Percentiles rank a stretch among this genome's conserved stretches.
These are phyloP conservation scores for Neoitamus cyanurus DNA, from an alignment of 2,888 invertebrate species.

Conservation along the genomic window DNA sequence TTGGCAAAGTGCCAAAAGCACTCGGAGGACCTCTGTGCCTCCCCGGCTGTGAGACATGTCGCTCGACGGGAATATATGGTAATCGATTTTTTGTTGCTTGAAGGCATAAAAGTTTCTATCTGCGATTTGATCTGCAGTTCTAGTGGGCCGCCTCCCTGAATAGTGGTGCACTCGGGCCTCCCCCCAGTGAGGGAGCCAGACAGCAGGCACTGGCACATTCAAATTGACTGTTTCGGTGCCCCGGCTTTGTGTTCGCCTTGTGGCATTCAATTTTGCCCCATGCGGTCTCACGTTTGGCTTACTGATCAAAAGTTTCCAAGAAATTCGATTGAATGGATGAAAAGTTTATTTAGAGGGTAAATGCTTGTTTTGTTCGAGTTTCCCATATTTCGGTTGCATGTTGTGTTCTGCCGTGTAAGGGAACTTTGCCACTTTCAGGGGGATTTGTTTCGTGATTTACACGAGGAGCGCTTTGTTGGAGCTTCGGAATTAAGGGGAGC, in stretches of 20 bases:
- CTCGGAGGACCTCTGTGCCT: background rate
- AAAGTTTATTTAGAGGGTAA: background rate
- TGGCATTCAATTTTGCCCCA: background rate
- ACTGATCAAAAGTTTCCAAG: conserved; percentile 3
- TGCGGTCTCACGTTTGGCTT: background rate
- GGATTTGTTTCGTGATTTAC: background rate
- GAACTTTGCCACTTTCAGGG: background rate
- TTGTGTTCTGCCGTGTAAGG: background rate
- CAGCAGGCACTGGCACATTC: background rate
- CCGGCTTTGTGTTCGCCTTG: background rate
- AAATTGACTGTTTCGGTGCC: conserved; percentile 2
- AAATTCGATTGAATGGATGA: background rate
- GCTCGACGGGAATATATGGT: background rate
- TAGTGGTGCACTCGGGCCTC: background rate
- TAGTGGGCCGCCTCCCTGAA: background rate
- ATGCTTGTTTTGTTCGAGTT: background rate
- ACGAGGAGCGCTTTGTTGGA: background rate
- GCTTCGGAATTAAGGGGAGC: background rate
- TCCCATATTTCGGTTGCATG: background rate
- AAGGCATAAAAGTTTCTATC: background rate
- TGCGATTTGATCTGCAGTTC: background rate
- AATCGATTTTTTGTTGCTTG: conserved; percentile 6
- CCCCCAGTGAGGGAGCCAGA: background rate
- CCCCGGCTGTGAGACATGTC: background rate
- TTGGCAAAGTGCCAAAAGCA: background rate